Evolutionary conservation across 1,140 invertebrate genomes (phyloP).

Genomic region (Armadillidium nasatum): DNA sequence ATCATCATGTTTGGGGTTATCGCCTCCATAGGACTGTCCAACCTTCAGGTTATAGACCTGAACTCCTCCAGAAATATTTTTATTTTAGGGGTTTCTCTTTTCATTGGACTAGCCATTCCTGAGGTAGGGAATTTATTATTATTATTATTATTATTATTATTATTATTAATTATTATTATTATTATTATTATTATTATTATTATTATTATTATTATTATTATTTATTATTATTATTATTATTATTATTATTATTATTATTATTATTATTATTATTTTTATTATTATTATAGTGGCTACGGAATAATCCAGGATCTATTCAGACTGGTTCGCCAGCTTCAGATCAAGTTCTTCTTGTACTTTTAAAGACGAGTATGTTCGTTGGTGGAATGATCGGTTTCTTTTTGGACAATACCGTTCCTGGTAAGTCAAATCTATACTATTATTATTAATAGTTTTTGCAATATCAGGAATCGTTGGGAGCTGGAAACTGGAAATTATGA

Average conservation of each 20-base stretch:
- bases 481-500: too few relatives aligned
- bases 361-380: slow-evolving; percentile 79
- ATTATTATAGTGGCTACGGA: too few relatives aligned
- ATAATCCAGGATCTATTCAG: neutral
- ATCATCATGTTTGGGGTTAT: slow-evolving; percentile 85
- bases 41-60: slow-evolving; percentile 75
- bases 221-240: too few relatives aligned
- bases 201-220: too few relatives aligned
- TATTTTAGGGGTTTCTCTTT: slow-evolving; percentile 14
- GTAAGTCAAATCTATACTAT: too few relatives aligned
- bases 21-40: slow-evolving; percentile 63
- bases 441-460: too few relatives aligned
- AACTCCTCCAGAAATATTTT: slow-evolving; percentile 61
- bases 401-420: slow-evolving; percentile 79
- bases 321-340: slow-evolving; percentile 52
- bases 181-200: too few relatives aligned
- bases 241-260: too few relatives aligned
- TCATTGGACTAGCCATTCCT: slow-evolving; percentile 15
- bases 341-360: slow-evolving; percentile 68
- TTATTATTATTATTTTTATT: too few relatives aligned
- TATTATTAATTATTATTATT: too few relatives aligned
- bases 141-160: too few relatives aligned
- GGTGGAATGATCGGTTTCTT: slow-evolving; percentile 73
- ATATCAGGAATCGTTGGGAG: too few relatives aligned
- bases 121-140: slow-evolving; percentile 3